phyloP scores from a whole-genome alignment of 2,888 invertebrate genomes.

The Caenorhabditis imperialis region DNA sequence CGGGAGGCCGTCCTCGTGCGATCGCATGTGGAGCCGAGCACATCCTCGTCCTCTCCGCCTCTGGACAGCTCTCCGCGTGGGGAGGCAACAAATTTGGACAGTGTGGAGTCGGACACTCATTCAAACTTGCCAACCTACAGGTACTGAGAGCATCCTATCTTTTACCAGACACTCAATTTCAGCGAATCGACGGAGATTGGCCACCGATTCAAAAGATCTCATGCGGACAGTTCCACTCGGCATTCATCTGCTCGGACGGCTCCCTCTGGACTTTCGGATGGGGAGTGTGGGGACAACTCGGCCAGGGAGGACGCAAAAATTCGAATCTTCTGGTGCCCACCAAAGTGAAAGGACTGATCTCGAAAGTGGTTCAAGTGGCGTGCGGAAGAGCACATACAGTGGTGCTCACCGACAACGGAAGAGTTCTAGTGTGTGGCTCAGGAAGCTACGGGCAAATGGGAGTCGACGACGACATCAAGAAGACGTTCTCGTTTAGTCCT shows the following conservation, averaged over 20 bases:
- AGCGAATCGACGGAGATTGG: slow-evolving; percentile 68
- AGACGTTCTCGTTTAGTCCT: slow-evolving; percentile 51
- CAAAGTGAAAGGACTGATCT: slow-evolving; percentile 48
- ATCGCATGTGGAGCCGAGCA: slow-evolving; percentile 74
- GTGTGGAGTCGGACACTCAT: slow-evolving; percentile 72
- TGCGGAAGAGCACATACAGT: slow-evolving; percentile 68
- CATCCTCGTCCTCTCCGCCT: slow-evolving; percentile 64
- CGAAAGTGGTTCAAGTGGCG: slow-evolving; percentile 39
- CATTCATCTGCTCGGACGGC: slow-evolving; percentile 63
- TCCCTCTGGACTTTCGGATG: slow-evolving; percentile 73
- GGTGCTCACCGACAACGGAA: slow-evolving; percentile 55
- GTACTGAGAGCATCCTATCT: slow-evolving; percentile 4
- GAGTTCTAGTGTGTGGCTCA: slow-evolving; percentile 47
- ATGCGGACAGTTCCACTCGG: slow-evolving; percentile 75
- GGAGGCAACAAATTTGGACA: slow-evolving; percentile 74
- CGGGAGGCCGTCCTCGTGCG: slow-evolving; percentile 57
- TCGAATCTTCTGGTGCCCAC: slow-evolving; percentile 39
- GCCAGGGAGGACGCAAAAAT: slow-evolving; percentile 47
- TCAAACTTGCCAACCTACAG: slow-evolving; percentile 47
- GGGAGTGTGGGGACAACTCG: slow-evolving; percentile 74
- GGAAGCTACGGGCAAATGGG: slow-evolving; percentile 68
- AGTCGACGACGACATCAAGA: slow-evolving; percentile 60
- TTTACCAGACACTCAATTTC: slow-evolving; percentile 8
- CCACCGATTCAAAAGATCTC: slow-evolving; percentile 60
- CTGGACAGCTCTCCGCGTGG: slow-evolving; percentile 68